Conservation (phyloP, 2,113 vertebrate genomes). For the Scomber scombrus region DNA sequence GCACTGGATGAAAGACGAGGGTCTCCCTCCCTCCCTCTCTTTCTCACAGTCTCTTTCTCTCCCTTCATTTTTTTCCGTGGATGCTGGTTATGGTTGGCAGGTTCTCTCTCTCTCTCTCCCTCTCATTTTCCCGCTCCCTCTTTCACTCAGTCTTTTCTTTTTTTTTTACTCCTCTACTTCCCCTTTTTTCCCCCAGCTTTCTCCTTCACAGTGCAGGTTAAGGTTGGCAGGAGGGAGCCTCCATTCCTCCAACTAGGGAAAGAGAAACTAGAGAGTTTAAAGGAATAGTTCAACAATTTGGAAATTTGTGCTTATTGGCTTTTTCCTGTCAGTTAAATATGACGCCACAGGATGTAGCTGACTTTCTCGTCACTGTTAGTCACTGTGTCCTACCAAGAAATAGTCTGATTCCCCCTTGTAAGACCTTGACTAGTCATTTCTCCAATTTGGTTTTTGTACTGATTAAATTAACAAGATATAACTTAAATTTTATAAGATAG, state of each 20-base stretch:
- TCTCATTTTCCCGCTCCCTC: slow-evolving; percentile 67
- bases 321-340: neutral
- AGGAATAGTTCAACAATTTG: neutral
- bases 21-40: slow-evolving; percentile 79
- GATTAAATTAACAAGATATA: neutral
- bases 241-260: neutral
- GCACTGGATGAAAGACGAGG: slow-evolving; percentile 84
- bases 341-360: neutral
- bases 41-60: slow-evolving; percentile 79
- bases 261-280: slow-evolving; percentile 1
- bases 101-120: slow-evolving; percentile 72
- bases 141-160: slow-evolving; percentile 47
- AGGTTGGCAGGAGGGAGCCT: slow-evolving; percentile 47
- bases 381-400: no score
- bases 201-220: slow-evolving; percentile 50
- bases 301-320: neutral
- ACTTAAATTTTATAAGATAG: neutral
- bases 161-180: slow-evolving; percentile 32
- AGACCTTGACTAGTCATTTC: no score
- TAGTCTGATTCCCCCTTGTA: no score
- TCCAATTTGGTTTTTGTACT: slow-evolving; percentile 2
- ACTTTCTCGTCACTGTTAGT: neutral
- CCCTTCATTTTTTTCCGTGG: slow-evolving; percentile 74
- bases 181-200: slow-evolving; percentile 28
- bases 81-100: slow-evolving; percentile 83